Base-by-base conservation (phyloP, 1,140 invertebrate genomes). In the Olivierus martensii region DNA sequence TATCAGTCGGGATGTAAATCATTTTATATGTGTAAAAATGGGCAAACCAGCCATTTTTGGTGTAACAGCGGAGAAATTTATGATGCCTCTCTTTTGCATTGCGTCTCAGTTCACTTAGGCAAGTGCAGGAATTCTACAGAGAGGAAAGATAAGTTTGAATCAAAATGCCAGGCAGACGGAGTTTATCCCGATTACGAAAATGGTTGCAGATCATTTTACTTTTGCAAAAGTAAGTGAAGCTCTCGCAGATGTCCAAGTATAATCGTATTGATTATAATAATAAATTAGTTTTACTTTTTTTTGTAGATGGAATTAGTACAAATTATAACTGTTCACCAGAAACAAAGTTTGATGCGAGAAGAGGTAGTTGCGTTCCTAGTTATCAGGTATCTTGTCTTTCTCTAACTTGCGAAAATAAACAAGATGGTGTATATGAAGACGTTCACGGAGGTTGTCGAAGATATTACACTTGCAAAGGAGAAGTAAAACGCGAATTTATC, bases 161-260 rank as follows among this genome's bases (percentile, higher is more conserved):
- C 28, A 4, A 28, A 9, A 28, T 28, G 28, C 28, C 28, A 9
- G 4, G 4, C 62, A 7, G 73, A 79, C 61, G 77, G 77, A 0
- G 74, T 74, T 43, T 78, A 77, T 61, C 70, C 71, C 3, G 73
- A 78, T 44, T 64, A 65, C 7, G 69, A 69, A 28, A 71, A 73
- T 0, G 74, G 71, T 3, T 80, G 78, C 59, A 69, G 73, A 12
- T 73, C 72, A 12, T 79, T 78, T 63, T 78, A 73, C 59, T 71
- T 71, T 54, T 79, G 77, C 34, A 60, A 48, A 53, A 51, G 56
- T 58, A 11, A 51, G 51, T 17, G 28, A 2, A 4, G 28, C 2
- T 28, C 28, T n/a, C n/a, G n/a, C n/a, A n/a, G n/a, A n/a, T n/a
- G n/a, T n/a, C n/a, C n/a, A n/a, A n/a, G n/a, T n/a, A n/a, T n/a